Percentiles rank a stretch among this genome's conserved stretches.
phyloP scores from a whole-genome alignment of 2,113 vertebrate genomes.

The Tachycineta bicolor region DNA sequence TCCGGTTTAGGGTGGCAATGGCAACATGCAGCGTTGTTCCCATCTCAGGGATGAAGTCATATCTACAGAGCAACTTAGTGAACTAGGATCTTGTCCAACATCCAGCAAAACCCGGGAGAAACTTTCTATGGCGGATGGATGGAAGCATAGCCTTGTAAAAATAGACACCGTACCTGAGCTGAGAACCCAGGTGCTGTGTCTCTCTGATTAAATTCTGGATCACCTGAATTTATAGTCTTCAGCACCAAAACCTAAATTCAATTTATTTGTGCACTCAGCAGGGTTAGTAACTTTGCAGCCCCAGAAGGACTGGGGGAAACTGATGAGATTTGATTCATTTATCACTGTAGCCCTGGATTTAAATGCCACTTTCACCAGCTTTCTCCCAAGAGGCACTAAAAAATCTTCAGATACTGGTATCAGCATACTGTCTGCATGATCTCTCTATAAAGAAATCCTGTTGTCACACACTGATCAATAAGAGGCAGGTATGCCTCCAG shows the following conservation, averaged over 20 bases:
- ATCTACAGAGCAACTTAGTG: not conserved
- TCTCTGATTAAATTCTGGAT: not conserved
- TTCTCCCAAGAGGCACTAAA: not conserved
- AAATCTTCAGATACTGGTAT: not conserved
- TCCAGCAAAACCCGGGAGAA: not conserved
- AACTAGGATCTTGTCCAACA: not conserved
- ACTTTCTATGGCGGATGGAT: not conserved
- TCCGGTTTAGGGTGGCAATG: not conserved
- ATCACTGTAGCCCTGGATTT: conserved; percentile 15
- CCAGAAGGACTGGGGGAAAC: not conserved
- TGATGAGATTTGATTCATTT: conserved; percentile 42
- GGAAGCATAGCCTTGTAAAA: not conserved
- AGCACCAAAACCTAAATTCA: not conserved
- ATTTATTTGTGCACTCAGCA: conserved; percentile 5
- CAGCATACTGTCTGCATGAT: not conserved
- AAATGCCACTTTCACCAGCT: not conserved
- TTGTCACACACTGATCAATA: conserved; percentile 53
- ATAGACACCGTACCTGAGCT: not conserved
- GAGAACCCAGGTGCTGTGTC: not conserved
- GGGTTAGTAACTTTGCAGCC: not conserved
- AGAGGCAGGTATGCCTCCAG: conserved; percentile 27
- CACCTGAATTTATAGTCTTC: not conserved
- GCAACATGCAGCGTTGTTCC: not conserved
- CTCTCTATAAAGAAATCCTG: conserved; percentile 25
- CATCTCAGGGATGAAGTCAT: not conserved